Base-by-base conservation (phyloP, 2,113 vertebrate genomes). In the Lepidothrix coronata region DNA sequence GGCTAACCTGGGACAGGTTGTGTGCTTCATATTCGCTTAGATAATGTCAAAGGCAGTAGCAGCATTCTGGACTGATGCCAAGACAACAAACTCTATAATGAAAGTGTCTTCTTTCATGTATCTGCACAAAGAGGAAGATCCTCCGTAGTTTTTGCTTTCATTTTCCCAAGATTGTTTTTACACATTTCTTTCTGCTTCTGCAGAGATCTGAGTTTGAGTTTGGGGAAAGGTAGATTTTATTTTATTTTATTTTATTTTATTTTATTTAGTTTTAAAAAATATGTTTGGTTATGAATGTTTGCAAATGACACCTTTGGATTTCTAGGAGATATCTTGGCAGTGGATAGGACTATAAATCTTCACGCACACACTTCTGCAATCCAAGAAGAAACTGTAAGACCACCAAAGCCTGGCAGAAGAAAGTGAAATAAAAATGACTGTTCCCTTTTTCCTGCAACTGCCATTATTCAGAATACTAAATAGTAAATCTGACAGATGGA, bases 401-500 rank as follows among this genome's bases (percentile, higher is more conserved):
- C 78, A 73, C 70, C 80, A 93, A 92, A 91, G 24, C 55, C 49
- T 95, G 92, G 92, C 74, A 88, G 94, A 94, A 79, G 57, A 66
- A 88, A 90, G 31, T 54, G 46, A 88, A 93, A 95, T 93, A 80
- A 90, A 94, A 92, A 88, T 63, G 31, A 71, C 28, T 71, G 15
- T 78, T 95, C 55, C 27, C 3, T 85, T 94, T 96, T 62, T 11
- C 75, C 65, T 84, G 24, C 30, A 94, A 73, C 41, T 80, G 43
- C 39, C 41, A 68, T 95, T 90, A 70, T 90, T 94, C 22, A 67
- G 54, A 88, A 85, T 75, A 84, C 81, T 94, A 95, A 94, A 94
- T 86, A 89, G 71, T 70, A 88, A 86, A 78, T 71, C 22, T 85
- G 79, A 86, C 75, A 95, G 81, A 89, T 92, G 90, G 83, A 93